Evolutionary conservation across 2,797 vertebrate species (phyloP), one percentile per base, ranked within the genome.

Genomic region (Dipus sagitta): DNA sequence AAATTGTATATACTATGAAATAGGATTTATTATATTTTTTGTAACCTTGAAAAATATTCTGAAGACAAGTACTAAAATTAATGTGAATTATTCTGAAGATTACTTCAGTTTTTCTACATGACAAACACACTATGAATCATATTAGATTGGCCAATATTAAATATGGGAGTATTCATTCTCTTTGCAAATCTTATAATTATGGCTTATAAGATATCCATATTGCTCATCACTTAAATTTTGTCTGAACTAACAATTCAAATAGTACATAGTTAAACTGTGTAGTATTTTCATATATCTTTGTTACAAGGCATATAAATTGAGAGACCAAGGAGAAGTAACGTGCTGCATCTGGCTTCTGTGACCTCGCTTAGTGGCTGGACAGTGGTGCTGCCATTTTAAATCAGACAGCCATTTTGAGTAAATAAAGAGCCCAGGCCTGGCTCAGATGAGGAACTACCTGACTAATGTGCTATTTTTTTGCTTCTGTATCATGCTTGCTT

Each of bases 201-300:
- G 13, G 26, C 7, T 75, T 83, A 78, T 2, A 32, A 30, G 17
- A 77, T 28, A 78, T 84, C 24, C 58, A 24, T 70, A 47, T 26
- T 81, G 11, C 8, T 70, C 10, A 72, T 79, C 72, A 52, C 42
- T 85, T 54, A 28, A 3, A 3, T 24, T 71, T 71, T 76, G 18
- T 89, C 30, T 83, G 78, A 92, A 93, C 68, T 82, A 23, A 92
- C 75, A 84, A 47, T 42, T 90, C 6, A 47, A 9, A 71, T 64
- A 32, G 12, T 74, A 12, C 26, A 10, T 91, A 47, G 76, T 78
- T 54, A 42, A 78, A 52, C n/a, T 86, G 30, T 52, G 15, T 32
- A 30, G 3, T 70, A 32, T 77, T 76, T 88, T 54, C 21, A 80
- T 0, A 8, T 30, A 9, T 64, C 18, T 93, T 90, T 58, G 3